Evolutionary conservation across 2,113 vertebrate species (phyloP).

Genomic region (Pachycephala philippinensis): DNA sequence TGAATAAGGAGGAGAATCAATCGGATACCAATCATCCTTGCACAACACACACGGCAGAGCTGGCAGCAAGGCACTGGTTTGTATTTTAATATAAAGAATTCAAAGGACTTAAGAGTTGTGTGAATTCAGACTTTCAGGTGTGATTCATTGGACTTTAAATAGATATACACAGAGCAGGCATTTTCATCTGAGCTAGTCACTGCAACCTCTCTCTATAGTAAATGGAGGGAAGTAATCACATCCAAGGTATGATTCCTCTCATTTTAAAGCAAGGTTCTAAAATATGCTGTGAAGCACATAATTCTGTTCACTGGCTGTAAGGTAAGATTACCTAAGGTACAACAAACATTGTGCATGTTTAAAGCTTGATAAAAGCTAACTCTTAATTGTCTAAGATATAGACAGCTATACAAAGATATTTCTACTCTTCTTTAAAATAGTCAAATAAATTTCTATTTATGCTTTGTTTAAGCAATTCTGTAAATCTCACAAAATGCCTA

Average conservation of each 20-base stretch:
- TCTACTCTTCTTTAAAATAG: neutral
- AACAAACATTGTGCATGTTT: neutral
- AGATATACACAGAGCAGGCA: neutral
- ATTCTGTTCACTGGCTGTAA: neutral
- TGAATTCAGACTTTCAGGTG: neutral
- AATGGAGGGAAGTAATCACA: neutral
- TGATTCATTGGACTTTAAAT: constrained; percentile 5
- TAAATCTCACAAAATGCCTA: neutral
- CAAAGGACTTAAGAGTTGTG: neutral
- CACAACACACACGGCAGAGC: neutral
- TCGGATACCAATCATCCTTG: neutral
- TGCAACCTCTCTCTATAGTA: neutral
- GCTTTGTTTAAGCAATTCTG: neutral
- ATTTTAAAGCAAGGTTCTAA: neutral
- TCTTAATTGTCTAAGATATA: neutral
- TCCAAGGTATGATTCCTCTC: neutral
- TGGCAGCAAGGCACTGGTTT: neutral
- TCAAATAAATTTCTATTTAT: neutral
- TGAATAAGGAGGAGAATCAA: neutral
- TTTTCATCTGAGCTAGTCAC: neutral
- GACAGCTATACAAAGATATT: neutral
- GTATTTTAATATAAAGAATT: neutral
- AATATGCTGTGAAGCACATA: neutral
- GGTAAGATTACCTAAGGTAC: neutral
- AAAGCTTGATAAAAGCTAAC: neutral